Conservation (phyloP, 2,888 invertebrate species). For the Drosophila greeni region DNA sequence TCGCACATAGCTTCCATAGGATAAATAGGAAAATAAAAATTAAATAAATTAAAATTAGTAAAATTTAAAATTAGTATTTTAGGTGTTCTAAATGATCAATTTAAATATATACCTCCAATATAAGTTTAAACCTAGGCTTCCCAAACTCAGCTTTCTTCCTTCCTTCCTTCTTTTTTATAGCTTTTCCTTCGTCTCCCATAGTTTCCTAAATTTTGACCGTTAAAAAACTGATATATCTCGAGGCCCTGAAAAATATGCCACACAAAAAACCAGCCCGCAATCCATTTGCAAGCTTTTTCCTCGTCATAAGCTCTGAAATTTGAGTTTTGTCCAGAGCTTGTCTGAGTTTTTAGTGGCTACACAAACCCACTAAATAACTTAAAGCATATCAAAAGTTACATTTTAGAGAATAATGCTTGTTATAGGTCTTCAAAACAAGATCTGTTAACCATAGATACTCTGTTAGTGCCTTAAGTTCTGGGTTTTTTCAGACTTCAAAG, state of each 20-base stretch:
- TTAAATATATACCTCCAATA: neutral
- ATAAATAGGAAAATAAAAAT: neutral
- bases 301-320: neutral
- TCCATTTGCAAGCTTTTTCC: neutral
- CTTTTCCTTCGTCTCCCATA: neutral
- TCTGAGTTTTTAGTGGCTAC: neutral
- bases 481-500: too few relatives aligned
- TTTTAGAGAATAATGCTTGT: neutral
- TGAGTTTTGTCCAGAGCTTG: neutral
- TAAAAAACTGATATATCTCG: neutral
- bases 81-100: too few relatives aligned
- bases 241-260: conserved; percentile 2
- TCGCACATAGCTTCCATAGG: conserved; percentile 77
- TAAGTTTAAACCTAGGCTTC: neutral
- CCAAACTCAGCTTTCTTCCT: neutral
- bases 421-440: neutral
- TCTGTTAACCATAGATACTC: neutral
- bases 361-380: neutral
- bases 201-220: neutral
- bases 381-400: neutral
- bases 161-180: neutral
- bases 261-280: neutral
- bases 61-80: too few relatives aligned
- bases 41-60: neutral
- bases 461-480: neutral